A percentile compares a stretch with the other conserved stretches of the same genome.
Evolutionary conservation across 2,888 invertebrate species (phyloP).

Genomic region (Pachymerium ferrugineum): DNA sequence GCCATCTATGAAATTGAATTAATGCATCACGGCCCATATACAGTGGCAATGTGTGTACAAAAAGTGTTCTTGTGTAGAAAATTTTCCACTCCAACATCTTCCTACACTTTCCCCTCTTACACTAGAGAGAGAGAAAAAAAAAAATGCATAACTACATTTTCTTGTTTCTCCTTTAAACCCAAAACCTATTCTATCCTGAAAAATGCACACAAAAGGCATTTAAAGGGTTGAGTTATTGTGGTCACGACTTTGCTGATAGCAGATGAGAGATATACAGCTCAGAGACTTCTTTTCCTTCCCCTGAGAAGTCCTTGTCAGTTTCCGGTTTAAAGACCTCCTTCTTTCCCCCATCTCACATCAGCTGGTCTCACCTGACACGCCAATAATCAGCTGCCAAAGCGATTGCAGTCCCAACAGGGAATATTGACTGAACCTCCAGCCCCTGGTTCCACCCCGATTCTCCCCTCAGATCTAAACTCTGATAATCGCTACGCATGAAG

Average conservation of each 20-base stretch:
- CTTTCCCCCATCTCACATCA: not conserved
- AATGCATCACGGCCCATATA: constrained; percentile 27
- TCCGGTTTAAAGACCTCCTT: not conserved
- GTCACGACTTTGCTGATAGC: constrained; percentile 22
- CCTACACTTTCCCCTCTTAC: no score
- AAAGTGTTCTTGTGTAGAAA: constrained; percentile 1
- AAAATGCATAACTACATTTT: not conserved
- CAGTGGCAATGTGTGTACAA: constrained; percentile 17
- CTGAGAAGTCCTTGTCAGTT: constrained; percentile 16
- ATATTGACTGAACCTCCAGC: constrained; percentile 15
- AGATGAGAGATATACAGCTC: constrained; percentile 6
- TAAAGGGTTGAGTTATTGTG: constrained; percentile 19
- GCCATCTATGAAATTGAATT: constrained; percentile 27
- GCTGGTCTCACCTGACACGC: constrained; percentile 19
- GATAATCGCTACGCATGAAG: constrained; percentile 3
- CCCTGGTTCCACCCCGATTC: not conserved
- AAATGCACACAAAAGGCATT: not conserved
- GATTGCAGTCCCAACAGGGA: constrained; percentile 23
- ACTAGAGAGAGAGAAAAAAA: not conserved
- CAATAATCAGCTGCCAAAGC: constrained; percentile 26
- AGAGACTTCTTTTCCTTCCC: not conserved
- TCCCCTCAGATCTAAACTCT: not conserved
- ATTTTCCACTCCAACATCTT: not conserved
- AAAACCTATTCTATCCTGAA: no score
- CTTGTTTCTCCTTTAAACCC: not conserved